Base-by-base conservation (phyloP, 1,140 invertebrate species). In the Zaprionus davidi region DNA sequence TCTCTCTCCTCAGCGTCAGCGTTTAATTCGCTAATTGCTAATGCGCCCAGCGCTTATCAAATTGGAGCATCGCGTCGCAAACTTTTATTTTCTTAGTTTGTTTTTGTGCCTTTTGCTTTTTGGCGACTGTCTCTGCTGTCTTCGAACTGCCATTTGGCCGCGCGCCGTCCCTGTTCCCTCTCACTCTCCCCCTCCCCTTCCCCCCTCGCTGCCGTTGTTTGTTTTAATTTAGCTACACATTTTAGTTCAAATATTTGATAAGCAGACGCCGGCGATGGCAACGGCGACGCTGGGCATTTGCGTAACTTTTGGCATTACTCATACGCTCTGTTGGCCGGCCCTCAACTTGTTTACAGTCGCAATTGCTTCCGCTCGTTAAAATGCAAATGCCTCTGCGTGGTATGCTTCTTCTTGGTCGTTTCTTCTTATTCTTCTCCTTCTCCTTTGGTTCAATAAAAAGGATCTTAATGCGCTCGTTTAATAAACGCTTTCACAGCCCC, bases 1-100 rank as follows among this genome's bases (percentile, higher is more conserved):
- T 49, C 20, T 11, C 26, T 6, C 17, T 26, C 28, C 46, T 36
- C 58, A 57, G 31, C 49, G 57, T 60, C 36, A 66, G 85, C 81
- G 79, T 88, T 88, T 88, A 88, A 88, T 88, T 88, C 79, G 79
- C 85, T 88, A 88, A 88, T 90, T 88, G 84, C 77, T 78, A 88
- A 88, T 90, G 85, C 82, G 81, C 76, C 63, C 49, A 77, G 6
- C 69, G 85, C 85, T 90, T 90, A 90, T 90, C 85, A 90, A 90
- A 85, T 85, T 90, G 85, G 85, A 90, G 85, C 85, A 90, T 90
- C 85, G 76, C 76, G 51, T 56, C 67, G 73, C 63, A 62, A 81
- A 84, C 75, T 59, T 73, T 77, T 73, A 49, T 73, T 64, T 73
- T 73, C 38, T 60, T 73, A n/a, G 51, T 34, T 56, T 66, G 28